Base-by-base conservation (phyloP, 2,888 invertebrate genomes). In the Clusia tigrina region DNA sequence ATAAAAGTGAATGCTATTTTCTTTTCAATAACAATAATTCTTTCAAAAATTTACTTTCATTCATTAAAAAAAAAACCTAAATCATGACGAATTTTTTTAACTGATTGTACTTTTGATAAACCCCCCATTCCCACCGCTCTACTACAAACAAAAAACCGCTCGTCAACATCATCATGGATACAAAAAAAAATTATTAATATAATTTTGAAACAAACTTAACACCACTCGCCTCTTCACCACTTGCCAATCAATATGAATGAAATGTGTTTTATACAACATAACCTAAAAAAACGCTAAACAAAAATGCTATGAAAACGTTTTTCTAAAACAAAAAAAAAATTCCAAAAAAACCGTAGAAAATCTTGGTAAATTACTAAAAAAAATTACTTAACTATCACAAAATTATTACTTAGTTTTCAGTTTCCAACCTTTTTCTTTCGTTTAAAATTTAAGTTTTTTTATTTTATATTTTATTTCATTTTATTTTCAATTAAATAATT, bases 101-200 rank as follows among this genome's bases (percentile, higher is more conserved):
- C 73, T 77, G 74, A 78, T 78, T 78, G 76, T 71, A 72, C 70
- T 73, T 70, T 72, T 70, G 69, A 67, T 70, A 71, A 72, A 69
- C 64, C 67, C n/a, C n/a, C 62, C 57, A 65, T 59, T 65, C 65
- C 58, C 26, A 54, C 55, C 54, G 61, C 62, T 62, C 67, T 67
- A 26, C 62, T 62, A 53, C 54, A 60, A 60, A 61, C 70, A 70
- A 72, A n/a, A n/a, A 74, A 69, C 70, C 68, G 76, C 77, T 77
- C 77, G 76, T 75, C 79, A 74, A 78, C 77, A 75, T 74, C 78
- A 77, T 79, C 78, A 77, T 77, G 79, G 77, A 79, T 67, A 67
- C 62, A n/a, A n/a, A n/a, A 2, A 54, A 48, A 51, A 67, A 67
- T 60, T 65, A 60, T n/a, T n/a, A n/a, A n/a, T n/a, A n/a, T 64